Conservation (phyloP, 2,113 vertebrate species). For the Chauna torquata region DNA sequence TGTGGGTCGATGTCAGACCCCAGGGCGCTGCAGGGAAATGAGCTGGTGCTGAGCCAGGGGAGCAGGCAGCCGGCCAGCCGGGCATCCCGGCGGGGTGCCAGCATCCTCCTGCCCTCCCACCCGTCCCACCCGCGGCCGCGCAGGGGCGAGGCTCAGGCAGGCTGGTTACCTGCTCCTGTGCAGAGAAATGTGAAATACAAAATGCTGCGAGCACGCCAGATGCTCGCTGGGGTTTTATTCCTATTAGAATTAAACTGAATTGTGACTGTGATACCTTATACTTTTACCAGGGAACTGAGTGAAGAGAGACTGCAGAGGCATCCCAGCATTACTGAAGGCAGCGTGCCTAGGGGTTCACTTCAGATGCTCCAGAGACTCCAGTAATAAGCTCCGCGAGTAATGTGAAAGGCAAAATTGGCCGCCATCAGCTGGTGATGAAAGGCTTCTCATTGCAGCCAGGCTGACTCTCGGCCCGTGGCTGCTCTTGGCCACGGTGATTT, state of each 20-base stretch:
- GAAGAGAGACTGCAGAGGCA: background rate
- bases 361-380: background rate
- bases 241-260: background rate
- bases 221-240: rapidly evolving
- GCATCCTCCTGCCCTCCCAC: background rate
- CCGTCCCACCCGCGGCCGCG: background rate
- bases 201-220: background rate
- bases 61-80: background rate
- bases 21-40: rapidly evolving
- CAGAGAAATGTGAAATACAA: background rate
- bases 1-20: background rate
- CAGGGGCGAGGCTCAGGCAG: background rate
- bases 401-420: background rate
- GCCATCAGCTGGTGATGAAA: background rate
- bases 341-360: background rate
- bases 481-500: background rate
- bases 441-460: background rate
- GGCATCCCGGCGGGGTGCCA: rapidly evolving
- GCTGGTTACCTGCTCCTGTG: too few relatives aligned
- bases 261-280: background rate
- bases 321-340: rapidly evolving
- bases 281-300: background rate
- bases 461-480: background rate
- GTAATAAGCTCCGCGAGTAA: background rate
- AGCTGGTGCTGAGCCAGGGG: rapidly evolving